phyloP scores from a whole-genome alignment of 2,888 invertebrate species.

The Sarcophaga rosellei region DNA sequence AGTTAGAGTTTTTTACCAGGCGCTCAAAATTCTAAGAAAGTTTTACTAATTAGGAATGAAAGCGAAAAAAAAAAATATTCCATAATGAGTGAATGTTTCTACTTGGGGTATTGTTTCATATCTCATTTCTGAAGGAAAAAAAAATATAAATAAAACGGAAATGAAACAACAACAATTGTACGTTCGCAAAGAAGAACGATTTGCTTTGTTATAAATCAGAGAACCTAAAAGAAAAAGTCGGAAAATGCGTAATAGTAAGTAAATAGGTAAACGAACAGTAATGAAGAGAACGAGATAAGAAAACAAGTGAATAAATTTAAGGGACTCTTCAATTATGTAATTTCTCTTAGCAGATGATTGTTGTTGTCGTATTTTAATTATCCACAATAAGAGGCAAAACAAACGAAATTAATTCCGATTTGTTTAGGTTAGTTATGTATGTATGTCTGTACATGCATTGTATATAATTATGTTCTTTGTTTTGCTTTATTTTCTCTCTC shows the following conservation, averaged over 20 bases:
- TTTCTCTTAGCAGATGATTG: not conserved
- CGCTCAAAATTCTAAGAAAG: constrained; percentile 72
- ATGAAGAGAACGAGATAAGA: not conserved
- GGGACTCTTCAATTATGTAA: not conserved
- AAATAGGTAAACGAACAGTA: not conserved
- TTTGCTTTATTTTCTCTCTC: not conserved
- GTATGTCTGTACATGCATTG: not conserved
- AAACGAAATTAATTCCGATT: not conserved
- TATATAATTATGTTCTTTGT: not conserved
- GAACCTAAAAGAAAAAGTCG: constrained; percentile 15
- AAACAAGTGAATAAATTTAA: not conserved
- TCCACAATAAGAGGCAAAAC: not conserved
- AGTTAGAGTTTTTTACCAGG: constrained; percentile 79
- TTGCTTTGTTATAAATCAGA: constrained; percentile 7
- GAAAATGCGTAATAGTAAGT: constrained; percentile 40
- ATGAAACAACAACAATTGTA: not conserved
- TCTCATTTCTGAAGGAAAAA: constrained; percentile 1
- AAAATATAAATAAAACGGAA: constrained; percentile 11
- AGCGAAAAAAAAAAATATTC: not conserved
- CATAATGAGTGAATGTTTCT: constrained; percentile 5
- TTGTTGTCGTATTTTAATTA: not conserved
- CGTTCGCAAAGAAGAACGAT: not conserved
- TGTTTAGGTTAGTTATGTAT: not conserved
- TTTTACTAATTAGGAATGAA: constrained; percentile 56
- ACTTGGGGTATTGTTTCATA: no score